Evolutionary conservation across 2,113 vertebrate genomes (phyloP), one percentile per base, ranked within the genome.

Genomic region (Macroglossus sobrinus): DNA sequence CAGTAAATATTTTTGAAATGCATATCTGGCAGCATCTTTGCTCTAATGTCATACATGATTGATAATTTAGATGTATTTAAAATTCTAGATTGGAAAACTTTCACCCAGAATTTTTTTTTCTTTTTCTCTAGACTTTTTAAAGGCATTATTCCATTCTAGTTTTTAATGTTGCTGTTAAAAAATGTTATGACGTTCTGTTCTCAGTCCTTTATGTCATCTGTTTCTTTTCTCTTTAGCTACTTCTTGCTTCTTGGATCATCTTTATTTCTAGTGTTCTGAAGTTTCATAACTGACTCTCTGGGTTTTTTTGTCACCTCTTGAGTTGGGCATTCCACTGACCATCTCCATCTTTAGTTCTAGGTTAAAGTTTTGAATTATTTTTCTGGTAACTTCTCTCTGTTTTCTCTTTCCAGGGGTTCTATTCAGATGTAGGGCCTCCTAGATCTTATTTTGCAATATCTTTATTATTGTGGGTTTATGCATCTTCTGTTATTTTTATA

Each of bases 241-340:
- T 76, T 95, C 93, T 55, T 43, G 35, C 24, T 76, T 95, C 93
- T 66, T 47, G 43, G 76, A 61, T 88, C 10, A 87, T 93, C 33
- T 94, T 94, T 79, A 64, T 96, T 88, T 30, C 40, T 53, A 35
- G 24, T 69, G n/a, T 81, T 95, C 35, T 85, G 30, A 88, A 91
- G 72, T 89, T 85, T 91, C 33, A 35, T 78, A 85, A 80, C 68
- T 47, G 59, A 71, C 55, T 72, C 38, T 38, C 5, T 71, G n/a
- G 28, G 13, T 81, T 13, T 76, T 76, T 72, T 92, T 91, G 64
- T 33, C 15, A 59, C 89, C 8, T 89, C 5, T 57, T 75, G n/a
- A 84, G 15, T 14, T 40, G 53, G 33, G 1, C 18, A 43, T 72
- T 89, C 47, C 18, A 28, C 21, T 71, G 81, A 72, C 19, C 16